Base-by-base conservation (phyloP, 2,888 invertebrate species). In the Orgyia antiqua region DNA sequence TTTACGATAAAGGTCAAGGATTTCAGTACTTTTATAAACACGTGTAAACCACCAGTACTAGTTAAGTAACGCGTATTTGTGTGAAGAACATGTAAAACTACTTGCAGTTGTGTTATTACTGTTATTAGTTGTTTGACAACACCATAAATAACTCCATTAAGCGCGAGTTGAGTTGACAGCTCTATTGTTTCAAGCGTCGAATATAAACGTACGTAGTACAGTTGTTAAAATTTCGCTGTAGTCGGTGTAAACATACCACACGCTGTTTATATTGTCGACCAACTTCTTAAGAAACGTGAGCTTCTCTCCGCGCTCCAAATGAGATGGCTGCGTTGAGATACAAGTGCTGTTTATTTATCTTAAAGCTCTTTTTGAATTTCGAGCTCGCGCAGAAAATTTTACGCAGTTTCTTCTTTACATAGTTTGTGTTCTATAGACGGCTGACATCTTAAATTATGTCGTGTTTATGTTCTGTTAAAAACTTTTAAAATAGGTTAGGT, bases 271-370 rank as follows among this genome's bases (percentile, higher is more conserved):
- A 68, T 60, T 67, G 58, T 61, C 55, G 48, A 58, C 45, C 54
- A 62, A 64, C 68, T 69, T 73, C 73, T 77, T 70, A 72, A 68
- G 75, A 71, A 79, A 76, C 66, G 71, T 61, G 66, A 69, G 68
- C 57, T 33, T 58, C 61, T 56, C 61, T 45, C 51, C 55, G 51
- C 57, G 68, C 69, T 69, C 62, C 60, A 77, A 66, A 79, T 76
- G 77, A 75, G 79, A 78, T 66, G 77, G 59, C 56, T 51, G 67
- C 76, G 77, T 77, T 72, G 73, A 78, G 63, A 74, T 68, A 74
- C 68, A 71, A 77, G 77, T 68, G 76, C 54, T 77, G 73, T 79
- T 74, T 80, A 74, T 77, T 72, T 79, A 72, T 61, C 71, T 59
- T 64, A 59, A 55, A 59, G 59, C 56, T 68, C 69, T 69, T 74